Percentiles rank a stretch among this genome's conserved stretches.
phyloP scores from a whole-genome alignment of 2,797 vertebrate species.

The Chloroceryle amazona region DNA sequence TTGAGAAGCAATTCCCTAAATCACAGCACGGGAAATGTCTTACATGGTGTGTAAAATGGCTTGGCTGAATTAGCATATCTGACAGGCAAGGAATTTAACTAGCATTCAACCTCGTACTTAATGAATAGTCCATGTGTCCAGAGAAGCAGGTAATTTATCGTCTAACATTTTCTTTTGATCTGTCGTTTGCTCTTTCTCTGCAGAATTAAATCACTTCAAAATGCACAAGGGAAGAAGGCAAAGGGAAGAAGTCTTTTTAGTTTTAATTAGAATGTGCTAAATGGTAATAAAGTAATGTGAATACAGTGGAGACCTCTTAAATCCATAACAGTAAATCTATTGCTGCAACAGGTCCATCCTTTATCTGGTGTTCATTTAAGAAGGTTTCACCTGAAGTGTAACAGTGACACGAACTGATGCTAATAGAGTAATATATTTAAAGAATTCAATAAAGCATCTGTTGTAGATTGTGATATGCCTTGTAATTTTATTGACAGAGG shows the following conservation, averaged over 20 bases:
- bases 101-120: slow-evolving; percentile 59
- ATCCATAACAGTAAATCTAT: slow-evolving; percentile 82
- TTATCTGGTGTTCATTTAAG: slow-evolving; percentile 72
- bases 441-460: slow-evolving; percentile 76
- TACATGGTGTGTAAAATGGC: not conserved
- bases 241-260: slow-evolving; percentile 78
- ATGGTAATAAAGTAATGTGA: slow-evolving; percentile 82
- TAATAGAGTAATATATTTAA: slow-evolving; percentile 77
- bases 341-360: slow-evolving; percentile 73
- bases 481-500: slow-evolving; percentile 68
- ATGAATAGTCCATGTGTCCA: slow-evolving; percentile 75
- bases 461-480: slow-evolving; percentile 56
- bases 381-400: slow-evolving; percentile 59
- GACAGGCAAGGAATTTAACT: slow-evolving; percentile 54
- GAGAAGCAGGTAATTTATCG: slow-evolving; percentile 78
- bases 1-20: slow-evolving; percentile 42
- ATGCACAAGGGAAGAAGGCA: slow-evolving; percentile 66
- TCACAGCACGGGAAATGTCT: not conserved
- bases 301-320: slow-evolving; percentile 83
- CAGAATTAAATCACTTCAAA: slow-evolving; percentile 76
- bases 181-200: slow-evolving; percentile 79
- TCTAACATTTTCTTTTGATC: slow-evolving; percentile 81
- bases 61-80: slow-evolving; percentile 50
- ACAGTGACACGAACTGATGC: slow-evolving; percentile 66
- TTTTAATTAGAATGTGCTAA: slow-evolving; percentile 85